Base-by-base conservation (phyloP, 2,888 invertebrate species). In the Ichneumon xanthorius region DNA sequence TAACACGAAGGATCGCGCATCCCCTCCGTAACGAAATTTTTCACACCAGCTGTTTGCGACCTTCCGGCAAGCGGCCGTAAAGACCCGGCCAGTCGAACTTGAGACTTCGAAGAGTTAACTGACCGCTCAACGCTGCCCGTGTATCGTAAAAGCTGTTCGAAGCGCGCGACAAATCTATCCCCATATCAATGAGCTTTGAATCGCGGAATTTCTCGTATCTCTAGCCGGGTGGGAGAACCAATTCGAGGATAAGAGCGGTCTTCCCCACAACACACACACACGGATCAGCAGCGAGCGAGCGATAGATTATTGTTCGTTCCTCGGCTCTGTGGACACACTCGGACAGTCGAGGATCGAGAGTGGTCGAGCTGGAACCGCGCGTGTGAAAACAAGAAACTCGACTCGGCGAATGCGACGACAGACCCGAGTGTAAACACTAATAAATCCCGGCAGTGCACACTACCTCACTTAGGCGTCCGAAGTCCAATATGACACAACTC, bases 271-370 rank as follows among this genome's bases (percentile, higher is more conserved):
- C 37, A 65, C 11, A 45, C 19, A 14, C 40, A 71, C 68, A 30
- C 30, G 68, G 58, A 78, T 37, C 81, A 75, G 73, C 63, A 45
- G 68, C 78, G 78, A 81, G 45, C 71, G 71, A 80, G 71, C 58
- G 40, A 45, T 77, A 22, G 58, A 58, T 58, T 58, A 58, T 58
- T 48, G 45, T 48, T 26, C 58, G 58, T 22, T 58, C 22, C 14
- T 26, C 22, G 72, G 33, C 70, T 40, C 40, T 33, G 50, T 45
- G 33, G n/a, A n/a, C 9, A 53, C 14, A 53, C 61, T 80, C 58
- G 72, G 67, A 81, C 85, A 75, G 73, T 75, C 73, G 70, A 65
- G 68, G 79, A 85, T 79, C 82, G 82, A 85, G 79, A 71, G 82
- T 76, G 75, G 75, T 40, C 78, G 78, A 67, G 55, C 45, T 16